phyloP scores from a whole-genome alignment of 2,797 vertebrate genomes.

The Myiotriccus ornatus region DNA sequence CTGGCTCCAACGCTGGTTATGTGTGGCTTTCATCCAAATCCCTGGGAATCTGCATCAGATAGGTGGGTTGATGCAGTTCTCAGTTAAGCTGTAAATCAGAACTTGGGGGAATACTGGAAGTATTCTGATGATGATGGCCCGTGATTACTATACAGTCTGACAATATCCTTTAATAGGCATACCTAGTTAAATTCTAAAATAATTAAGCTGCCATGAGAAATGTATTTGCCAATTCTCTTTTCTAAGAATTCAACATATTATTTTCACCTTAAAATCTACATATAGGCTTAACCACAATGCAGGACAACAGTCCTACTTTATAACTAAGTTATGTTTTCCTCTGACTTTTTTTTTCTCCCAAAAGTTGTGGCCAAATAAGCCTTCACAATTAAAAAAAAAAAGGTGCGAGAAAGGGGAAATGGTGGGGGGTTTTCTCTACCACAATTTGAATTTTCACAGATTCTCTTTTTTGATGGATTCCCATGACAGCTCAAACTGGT shows the following conservation, averaged over 20 bases:
- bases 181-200: neutral
- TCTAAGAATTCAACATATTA: neutral
- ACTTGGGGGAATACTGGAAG: neutral
- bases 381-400: neutral
- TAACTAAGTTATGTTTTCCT: neutral
- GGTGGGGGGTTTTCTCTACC: neutral
- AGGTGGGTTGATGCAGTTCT: neutral
- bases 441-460: neutral
- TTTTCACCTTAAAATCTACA: neutral
- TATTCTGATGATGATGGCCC: neutral
- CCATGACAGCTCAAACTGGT: neutral
- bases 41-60: neutral
- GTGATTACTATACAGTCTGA: neutral
- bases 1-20: neutral
- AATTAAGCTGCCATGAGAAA: neutral
- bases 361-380: neutral
- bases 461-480: neutral
- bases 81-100: neutral
- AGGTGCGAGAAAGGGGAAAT: neutral
- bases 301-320: neutral
- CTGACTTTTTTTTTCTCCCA: neutral
- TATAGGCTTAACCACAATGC: neutral
- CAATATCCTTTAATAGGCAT: neutral
- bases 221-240: neutral
- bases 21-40: neutral